Conservation (phyloP, 64 coral and sea anemone species). For the Porites lutea region DNA sequence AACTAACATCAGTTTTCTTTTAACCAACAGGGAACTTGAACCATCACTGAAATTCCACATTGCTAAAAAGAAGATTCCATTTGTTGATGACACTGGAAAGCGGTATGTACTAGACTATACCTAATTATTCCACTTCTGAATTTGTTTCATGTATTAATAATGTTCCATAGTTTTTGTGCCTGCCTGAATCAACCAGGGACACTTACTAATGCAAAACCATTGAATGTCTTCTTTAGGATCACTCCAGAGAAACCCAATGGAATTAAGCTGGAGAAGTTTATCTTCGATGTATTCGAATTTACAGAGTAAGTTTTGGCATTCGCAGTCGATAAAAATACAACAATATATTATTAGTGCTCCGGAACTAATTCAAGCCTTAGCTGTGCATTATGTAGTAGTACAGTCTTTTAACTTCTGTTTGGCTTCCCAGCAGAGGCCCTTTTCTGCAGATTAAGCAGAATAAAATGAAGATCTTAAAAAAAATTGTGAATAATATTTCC, state of each 20-base stretch:
- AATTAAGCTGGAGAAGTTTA: conserved; percentile 94
- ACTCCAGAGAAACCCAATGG: conserved; percentile 68
- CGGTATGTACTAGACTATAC: conserved; percentile 28
- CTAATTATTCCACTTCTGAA: not conserved
- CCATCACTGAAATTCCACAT: conserved; percentile 79
- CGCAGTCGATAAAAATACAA: too few species aligned
- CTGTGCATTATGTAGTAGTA: too few species aligned
- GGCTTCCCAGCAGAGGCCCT: too few species aligned
- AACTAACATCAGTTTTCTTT: not conserved
- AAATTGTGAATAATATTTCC: too few species aligned
- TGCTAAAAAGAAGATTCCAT: conserved; percentile 97
- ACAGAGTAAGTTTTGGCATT: conserved; percentile 62
- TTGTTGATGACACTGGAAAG: conserved; percentile 79
- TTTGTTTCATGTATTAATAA: not conserved
- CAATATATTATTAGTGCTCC: too few species aligned
- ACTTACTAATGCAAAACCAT: not conserved
- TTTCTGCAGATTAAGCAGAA: too few species aligned
- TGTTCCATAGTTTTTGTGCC: not conserved
- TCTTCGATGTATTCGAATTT: conserved; percentile 97
- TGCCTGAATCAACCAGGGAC: too few species aligned
- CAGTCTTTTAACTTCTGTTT: too few species aligned
- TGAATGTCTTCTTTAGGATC: conserved; percentile 14
- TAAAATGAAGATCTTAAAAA: too few species aligned
- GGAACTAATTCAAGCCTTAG: too few species aligned
- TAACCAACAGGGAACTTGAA: conserved; percentile 76